Evolutionary conservation across 2,888 invertebrate species (phyloP), one percentile per base, ranked within the genome.

Genomic region (Thecophora atra): DNA sequence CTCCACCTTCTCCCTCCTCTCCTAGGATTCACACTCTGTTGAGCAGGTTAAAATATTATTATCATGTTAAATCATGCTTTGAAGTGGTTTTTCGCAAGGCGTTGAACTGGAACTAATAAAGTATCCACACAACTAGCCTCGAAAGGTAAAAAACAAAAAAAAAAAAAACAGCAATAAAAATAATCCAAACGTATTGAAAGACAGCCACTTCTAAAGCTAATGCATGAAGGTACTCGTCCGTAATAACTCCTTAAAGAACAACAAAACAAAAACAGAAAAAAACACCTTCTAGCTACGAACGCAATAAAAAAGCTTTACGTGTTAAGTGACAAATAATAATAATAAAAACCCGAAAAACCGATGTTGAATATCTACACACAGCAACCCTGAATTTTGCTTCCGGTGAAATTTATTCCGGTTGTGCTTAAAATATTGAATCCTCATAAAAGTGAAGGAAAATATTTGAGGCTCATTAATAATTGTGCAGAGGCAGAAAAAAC

Each of bases 181-280:
- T 68, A 68, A 30, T 62, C 60, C 60, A 19, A 37, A 37, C 37
- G 3, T 37, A 37, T 37, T 47, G 44, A 62, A 28, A 47, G 69
- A 69, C 54, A 69, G 51, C 15, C 60, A 60, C 60, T 69, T 69
- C 44, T 28, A 69, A 62, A 47, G 44, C 60, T 69, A 44, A 69
- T 58, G 58, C 21, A 68, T 69, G 44, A 21, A 11, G 2, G 17
- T 52, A 52, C 19, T 54, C 24, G 21, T 11, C 19, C 2, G 1
- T 21, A 54, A 54, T n/a, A 54, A 58, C 15, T 44, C 13, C 21
- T 17, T 44, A 28, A 64, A 17, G 21, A 47, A n/a, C 21, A 65
- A n/a, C 21, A 58, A 67, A 30, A n/a, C n/a, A 28, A 67, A 28
- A 21, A 21, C 37, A 42, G 44, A 42, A 42, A 37, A 6, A 26